Conservation (phyloP, 2,888 invertebrate genomes). For the Synanthedon formicaeformis region DNA sequence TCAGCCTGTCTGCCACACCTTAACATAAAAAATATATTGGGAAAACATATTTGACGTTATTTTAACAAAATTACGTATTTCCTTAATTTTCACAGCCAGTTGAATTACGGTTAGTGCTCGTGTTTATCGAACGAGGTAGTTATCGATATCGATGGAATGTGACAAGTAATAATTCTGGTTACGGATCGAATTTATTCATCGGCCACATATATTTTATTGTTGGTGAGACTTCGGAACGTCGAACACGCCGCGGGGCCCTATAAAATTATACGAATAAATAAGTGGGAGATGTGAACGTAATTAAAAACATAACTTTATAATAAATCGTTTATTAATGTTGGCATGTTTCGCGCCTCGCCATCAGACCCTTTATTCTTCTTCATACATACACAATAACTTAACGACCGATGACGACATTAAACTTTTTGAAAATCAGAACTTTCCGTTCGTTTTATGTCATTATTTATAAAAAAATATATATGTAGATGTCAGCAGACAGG, state of each 20-base stretch:
- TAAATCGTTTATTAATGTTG: slow-evolving; percentile 63
- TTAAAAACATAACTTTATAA: slow-evolving; percentile 70
- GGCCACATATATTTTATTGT: slow-evolving; percentile 57
- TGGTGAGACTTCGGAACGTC: slow-evolving; percentile 25
- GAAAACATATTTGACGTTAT: too few species aligned
- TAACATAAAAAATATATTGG: too few species aligned
- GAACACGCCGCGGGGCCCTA: slow-evolving; percentile 57
- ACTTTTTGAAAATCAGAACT: too few species aligned
- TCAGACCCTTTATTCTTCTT: slow-evolving; percentile 4
- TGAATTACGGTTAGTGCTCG: not conserved
- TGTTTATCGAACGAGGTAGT: slow-evolving; percentile 6
- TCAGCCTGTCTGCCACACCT: too few species aligned
- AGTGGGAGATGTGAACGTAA: slow-evolving; percentile 54
- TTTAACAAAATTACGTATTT: too few species aligned
- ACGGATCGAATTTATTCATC: slow-evolving; percentile 65
- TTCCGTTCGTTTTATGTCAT: too few species aligned
- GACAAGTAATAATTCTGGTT: slow-evolving; percentile 59
- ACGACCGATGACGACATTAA: too few species aligned
- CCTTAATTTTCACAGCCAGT: too few species aligned
- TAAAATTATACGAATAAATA: slow-evolving; percentile 69
- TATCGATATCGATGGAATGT: slow-evolving; percentile 38
- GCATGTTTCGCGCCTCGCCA: slow-evolving; percentile 54
- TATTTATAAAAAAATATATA: too few species aligned
- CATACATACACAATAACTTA: not conserved
- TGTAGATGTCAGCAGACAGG: too few species aligned